Conservation (phyloP, 2,888 invertebrate species). For the Saturnia japonica region DNA sequence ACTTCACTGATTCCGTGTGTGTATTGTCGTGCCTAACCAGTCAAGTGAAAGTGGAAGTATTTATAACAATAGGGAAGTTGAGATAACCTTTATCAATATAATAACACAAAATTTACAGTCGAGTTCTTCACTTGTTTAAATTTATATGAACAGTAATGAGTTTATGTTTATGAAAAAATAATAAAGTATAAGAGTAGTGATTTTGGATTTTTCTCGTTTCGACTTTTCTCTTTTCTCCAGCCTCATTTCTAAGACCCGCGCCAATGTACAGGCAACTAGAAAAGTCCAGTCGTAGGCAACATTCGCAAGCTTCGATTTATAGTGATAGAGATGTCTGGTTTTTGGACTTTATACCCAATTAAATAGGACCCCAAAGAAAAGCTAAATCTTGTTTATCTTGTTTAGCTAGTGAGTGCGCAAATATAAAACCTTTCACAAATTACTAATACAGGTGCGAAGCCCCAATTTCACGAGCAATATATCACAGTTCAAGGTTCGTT, state of each 20-base stretch:
- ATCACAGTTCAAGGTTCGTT: slow-evolving; percentile 12
- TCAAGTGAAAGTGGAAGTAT: too few relatives aligned
- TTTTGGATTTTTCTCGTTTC: background rate
- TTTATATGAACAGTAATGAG: background rate
- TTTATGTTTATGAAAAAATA: too few relatives aligned
- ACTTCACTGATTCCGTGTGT: background rate
- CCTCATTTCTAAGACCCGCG: background rate
- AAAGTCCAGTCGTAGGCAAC: too few relatives aligned
- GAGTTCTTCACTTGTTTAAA: background rate
- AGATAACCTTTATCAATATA: background rate
- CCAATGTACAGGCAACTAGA: background rate
- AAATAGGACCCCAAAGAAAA: background rate
- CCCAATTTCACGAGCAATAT: slow-evolving; percentile 3
- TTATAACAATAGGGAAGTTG: background rate
- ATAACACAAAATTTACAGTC: background rate
- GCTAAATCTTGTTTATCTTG: background rate
- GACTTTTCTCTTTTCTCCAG: background rate
- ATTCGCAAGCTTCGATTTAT: too few relatives aligned
- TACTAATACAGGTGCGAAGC: background rate
- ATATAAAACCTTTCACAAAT: background rate
- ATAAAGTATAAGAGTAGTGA: too few relatives aligned
- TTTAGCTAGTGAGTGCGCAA: background rate
- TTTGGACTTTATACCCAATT: too few relatives aligned
- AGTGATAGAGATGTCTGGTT: too few relatives aligned
- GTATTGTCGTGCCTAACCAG: too few relatives aligned